Evolutionary conservation across 2,797 vertebrate species (phyloP).

Genomic region (Myripristis jacobus): DNA sequence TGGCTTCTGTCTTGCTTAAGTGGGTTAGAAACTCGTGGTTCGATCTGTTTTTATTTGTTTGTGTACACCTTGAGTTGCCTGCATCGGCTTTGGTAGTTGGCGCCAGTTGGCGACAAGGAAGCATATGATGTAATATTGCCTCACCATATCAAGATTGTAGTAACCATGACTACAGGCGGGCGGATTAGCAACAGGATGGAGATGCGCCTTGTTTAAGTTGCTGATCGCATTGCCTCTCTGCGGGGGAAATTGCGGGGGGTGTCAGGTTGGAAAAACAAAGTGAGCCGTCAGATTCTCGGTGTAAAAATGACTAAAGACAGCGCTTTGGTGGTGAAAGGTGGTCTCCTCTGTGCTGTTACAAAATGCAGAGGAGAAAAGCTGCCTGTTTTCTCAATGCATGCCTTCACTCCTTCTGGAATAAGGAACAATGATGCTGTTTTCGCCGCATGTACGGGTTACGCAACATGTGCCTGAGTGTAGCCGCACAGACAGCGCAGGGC

Average conservation of each 20-base stretch:
- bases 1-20: fast-evolving
- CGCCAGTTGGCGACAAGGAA: slow-evolving; percentile 4
- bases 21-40: too few relatives aligned
- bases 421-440: slow-evolving; percentile 52
- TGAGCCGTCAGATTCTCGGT: not conserved
- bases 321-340: not conserved
- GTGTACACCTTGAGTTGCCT: not conserved
- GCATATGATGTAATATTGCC: slow-evolving; percentile 64
- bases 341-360: slow-evolving; percentile 1
- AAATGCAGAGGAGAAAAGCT: slow-evolving; percentile 13
- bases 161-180: slow-evolving; percentile 69
- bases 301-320: not conserved
- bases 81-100: fast-evolving
- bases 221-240: too few relatives aligned
- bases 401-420: slow-evolving; percentile 53
- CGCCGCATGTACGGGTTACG: slow-evolving; percentile 36
- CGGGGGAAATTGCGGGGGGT: too few relatives aligned
- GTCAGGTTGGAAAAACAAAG: too few relatives aligned
- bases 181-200: not conserved
- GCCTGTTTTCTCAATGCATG: slow-evolving; percentile 26
- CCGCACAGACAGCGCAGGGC: not conserved
- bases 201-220: too few relatives aligned
- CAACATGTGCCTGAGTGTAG: slow-evolving; percentile 45
- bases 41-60: not conserved
- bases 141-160: slow-evolving; percentile 39